Conservation (phyloP, 2,113 vertebrate species). For the Salvelinus sp. region DNA sequence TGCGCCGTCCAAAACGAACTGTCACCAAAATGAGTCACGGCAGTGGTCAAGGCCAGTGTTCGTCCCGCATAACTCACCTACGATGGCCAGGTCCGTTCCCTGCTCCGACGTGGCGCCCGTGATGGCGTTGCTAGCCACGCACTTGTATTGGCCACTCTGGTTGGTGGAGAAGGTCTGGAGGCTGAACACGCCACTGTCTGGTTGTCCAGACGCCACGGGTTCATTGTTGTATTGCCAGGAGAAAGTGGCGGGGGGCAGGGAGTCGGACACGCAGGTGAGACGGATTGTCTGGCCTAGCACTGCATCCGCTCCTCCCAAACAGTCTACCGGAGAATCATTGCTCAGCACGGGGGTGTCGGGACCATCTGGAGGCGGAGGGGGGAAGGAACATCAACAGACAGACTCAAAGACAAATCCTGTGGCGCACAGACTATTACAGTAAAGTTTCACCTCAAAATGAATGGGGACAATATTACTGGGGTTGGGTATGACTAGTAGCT, state of each 20-base stretch:
- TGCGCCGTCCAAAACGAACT: slow-evolving; percentile 43
- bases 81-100: slow-evolving; percentile 54
- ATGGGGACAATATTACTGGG: no score
- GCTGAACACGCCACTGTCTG: slow-evolving; percentile 54
- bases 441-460: no score
- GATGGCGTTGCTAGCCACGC: slow-evolving; percentile 65
- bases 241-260: slow-evolving; percentile 69
- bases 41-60: slow-evolving; percentile 16
- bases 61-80: slow-evolving; percentile 61
- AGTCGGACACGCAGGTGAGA: slow-evolving; percentile 66
- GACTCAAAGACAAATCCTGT: neutral
- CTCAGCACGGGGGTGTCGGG: slow-evolving; percentile 68
- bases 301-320: slow-evolving; percentile 66
- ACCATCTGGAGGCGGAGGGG: slow-evolving; percentile 55
- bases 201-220: slow-evolving; percentile 31
- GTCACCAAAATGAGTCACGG: slow-evolving; percentile 48
- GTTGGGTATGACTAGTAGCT: no score
- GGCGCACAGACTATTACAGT: no score
- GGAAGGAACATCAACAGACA: neutral
- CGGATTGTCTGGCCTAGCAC: slow-evolving; percentile 58
- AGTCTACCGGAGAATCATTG: slow-evolving; percentile 48
- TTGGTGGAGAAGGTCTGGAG: slow-evolving; percentile 65
- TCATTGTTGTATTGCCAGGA: slow-evolving; percentile 65
- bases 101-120: slow-evolving; percentile 53
- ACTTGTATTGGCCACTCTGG: slow-evolving; percentile 64